Evolutionary conservation across 2,888 invertebrate genomes (phyloP), one percentile per base, ranked within the genome.

Genomic region (Dynastes tityus): DNA sequence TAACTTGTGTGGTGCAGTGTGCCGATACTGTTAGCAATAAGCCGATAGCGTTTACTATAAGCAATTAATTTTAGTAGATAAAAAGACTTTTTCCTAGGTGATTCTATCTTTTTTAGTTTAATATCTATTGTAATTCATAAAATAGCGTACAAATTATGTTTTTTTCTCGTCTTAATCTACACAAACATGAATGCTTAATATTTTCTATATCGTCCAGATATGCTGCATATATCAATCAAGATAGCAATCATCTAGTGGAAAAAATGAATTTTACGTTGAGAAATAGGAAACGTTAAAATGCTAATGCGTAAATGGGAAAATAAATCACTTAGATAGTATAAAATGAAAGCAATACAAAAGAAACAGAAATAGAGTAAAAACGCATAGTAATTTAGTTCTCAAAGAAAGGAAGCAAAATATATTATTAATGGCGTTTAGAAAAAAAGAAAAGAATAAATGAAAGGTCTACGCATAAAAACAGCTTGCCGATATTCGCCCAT

Each of bases 301-400:
- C 53, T 53, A 53, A n/a, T 53, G 27, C 13, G 22, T 27, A 61
- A 22, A 27, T 11, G 22, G 27, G 22, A 27, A 27, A 29, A 16
- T 27, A 61, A 61, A 61, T 61, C 29, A 61, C 11, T 29, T 22
- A 61, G 61, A 61, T 11, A 27, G 29, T 29, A 27, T 8, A 22
- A 61, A 61, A 61, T 29, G 61, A 61, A 61, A 61, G 27, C 61
- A 11, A 11, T 27, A 61, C 27, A 61, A 61, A 61, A 27, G 61
- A 61, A 3, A 8, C 9, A 61, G 11, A 61, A 61, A 27, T 61
- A 27, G 61, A 61, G 27, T 61, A 61, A 22, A n/a, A 55, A 22
- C 4, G n/a, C 55, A n/a, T 55, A 55, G 61, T 29, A 61, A 61
- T 61, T 61, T 61, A 22, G 61, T 22, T 29, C 29, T 61, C 61